These are phyloP conservation scores for Heliconius cydno DNA, from an alignment of 2,888 invertebrate genomes.

Conservation along the genomic window DNA sequence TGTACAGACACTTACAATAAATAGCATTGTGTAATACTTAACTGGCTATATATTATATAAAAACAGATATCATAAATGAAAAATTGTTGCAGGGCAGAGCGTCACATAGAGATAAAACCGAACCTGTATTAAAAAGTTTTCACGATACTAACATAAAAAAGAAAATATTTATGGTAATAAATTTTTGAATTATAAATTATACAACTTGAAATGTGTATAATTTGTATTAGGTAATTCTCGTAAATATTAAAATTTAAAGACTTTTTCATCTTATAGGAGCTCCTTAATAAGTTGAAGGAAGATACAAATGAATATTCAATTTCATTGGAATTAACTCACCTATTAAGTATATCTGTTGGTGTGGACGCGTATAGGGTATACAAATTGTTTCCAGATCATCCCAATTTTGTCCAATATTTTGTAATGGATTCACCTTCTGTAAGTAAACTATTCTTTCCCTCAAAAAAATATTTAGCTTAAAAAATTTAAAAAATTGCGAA, in stretches of 20 bases:
- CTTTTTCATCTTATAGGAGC: constrained; percentile 65
- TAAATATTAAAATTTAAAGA: not conserved
- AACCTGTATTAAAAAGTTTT: not conserved
- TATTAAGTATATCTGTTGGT: constrained; percentile 85
- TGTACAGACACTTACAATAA: constrained; percentile 21
- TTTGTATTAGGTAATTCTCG: not conserved
- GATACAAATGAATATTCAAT: constrained; percentile 85
- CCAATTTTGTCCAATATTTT: constrained; percentile 58
- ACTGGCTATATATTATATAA: not conserved
- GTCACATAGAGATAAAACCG: not conserved
- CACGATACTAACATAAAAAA: constrained; percentile 35
- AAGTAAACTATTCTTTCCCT: constrained; percentile 20
- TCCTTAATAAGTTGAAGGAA: constrained; percentile 84
- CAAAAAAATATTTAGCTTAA: no score
- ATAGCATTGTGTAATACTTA: not conserved
- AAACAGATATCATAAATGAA: not conserved
- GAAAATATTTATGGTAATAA: constrained; percentile 48
- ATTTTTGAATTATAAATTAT: not conserved
- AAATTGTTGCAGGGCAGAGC: constrained; percentile 13
- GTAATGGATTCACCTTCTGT: constrained; percentile 49
- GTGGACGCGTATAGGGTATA: constrained; percentile 85
- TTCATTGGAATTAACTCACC: constrained; percentile 86
- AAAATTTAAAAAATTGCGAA: no score
- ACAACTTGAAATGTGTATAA: not conserved
- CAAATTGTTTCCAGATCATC: constrained; percentile 60